Base-by-base conservation (phyloP, 2,888 invertebrate species). In the Scelioninae gen. 1 region DNA sequence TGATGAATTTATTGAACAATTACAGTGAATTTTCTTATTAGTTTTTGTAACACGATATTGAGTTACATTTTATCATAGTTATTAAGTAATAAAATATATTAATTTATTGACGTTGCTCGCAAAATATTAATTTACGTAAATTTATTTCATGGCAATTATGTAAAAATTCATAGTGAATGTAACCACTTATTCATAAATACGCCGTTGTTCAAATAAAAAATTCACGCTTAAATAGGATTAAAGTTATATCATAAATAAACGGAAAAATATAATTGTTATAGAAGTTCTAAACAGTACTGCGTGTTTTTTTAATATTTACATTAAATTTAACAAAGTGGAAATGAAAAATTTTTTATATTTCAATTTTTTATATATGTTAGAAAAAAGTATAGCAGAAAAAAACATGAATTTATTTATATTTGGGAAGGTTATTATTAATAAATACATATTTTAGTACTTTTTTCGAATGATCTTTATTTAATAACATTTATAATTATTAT, bases 21-120 rank as follows among this genome's bases (percentile, higher is more conserved):
- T 23, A 49, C 13, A 34, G 13, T 23, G 47, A 58, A 15, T 51
- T 40, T 53, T 29, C 32, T 55, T 68, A 38, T 56, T 45, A 55
- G 45, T 56, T 58, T 56, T 58, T 49, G 45, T 58, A 58, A 56
- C 34, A 31, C 32, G 23, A 49, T 69, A 45, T 49, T 58, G 23
- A 69, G 47, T 58, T 69, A 56, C 47, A 69, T 69, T 69, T 71
- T 60, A 71, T 71, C 51, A 69, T 58, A 58, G 58, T 69, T 69
- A 69, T 69, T 69, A 58, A 58, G 69, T 31, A 71, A 71, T 71
- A 71, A 71, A 71, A 23, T 49, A 49, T 56, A 58, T 47, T 49
- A 55, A 58, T 69, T 69, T 69, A 69, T 58, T 45, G 56, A 49
- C 47, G 29, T 58, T 58, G 56, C 58, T 6, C 32, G 6, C 45